Conservation (phyloP, 1,140 invertebrate genomes). For the Sipha flava region DNA sequence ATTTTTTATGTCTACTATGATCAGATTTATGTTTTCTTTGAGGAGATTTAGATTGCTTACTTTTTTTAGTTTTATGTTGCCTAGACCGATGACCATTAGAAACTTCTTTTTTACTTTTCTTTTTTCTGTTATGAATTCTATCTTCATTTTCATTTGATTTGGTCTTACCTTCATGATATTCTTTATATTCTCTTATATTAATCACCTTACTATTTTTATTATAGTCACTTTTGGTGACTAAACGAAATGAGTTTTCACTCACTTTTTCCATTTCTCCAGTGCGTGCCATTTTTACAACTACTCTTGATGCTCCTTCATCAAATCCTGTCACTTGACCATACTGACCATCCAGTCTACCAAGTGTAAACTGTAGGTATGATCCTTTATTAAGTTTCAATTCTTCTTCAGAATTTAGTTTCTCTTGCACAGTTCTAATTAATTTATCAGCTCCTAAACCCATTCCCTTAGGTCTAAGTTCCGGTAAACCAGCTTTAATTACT, state of each 20-base stretch:
- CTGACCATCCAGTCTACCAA: slow-evolving; percentile 61
- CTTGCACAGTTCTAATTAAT: slow-evolving; percentile 47
- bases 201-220: slow-evolving; percentile 62
- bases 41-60: slow-evolving; percentile 10
- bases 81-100: neutral
- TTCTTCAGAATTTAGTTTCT: slow-evolving; percentile 52
- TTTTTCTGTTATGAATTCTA: neutral
- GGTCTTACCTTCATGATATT: slow-evolving; percentile 35
- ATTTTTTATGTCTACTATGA: neutral
- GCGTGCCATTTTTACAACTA: slow-evolving; percentile 69
- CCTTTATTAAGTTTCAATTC: slow-evolving; percentile 57
- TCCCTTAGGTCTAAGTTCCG: slow-evolving; percentile 71
- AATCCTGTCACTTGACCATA: slow-evolving; percentile 78
- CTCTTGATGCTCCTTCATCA: slow-evolving; percentile 72
- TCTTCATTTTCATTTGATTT: neutral
- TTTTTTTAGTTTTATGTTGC: slow-evolving; percentile 21
- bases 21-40: slow-evolving; percentile 22
- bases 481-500: slow-evolving; percentile 48
- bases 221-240: slow-evolving; percentile 70
- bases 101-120: neutral
- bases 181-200: slow-evolving; percentile 39
- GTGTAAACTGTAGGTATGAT: slow-evolving; percentile 60
- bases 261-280: slow-evolving; percentile 60
- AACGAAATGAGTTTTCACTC: slow-evolving; percentile 65
- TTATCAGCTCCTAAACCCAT: slow-evolving; percentile 84